Base-by-base conservation (phyloP, 2,113 vertebrate species). In the Nibea albiflora region DNA sequence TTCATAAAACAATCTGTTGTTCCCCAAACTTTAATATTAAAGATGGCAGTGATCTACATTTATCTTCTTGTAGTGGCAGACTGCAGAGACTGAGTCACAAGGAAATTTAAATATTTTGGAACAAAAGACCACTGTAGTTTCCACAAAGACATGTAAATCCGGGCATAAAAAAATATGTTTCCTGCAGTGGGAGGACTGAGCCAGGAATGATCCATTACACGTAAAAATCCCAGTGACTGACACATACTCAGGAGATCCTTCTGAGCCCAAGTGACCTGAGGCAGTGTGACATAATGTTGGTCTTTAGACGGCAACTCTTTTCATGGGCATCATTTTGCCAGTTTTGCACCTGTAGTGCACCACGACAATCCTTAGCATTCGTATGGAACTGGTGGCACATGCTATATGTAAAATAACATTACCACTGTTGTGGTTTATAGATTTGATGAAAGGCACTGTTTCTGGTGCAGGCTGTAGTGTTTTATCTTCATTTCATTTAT, bases 401-500 rank as follows among this genome's bases (percentile, higher is more conserved):
- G 17, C 15, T 62, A 44, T 63, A 64, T 60, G 65, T 46, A 56
- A 65, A 78, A 70, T 64, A 78, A 64, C 31, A 61, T 28, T 60
- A 24, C 44, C 50, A 52, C 42, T 57, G 42, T 42, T 46, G 19
- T 20, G 22, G 17, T 63, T 28, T 65, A 44, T 78, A 61, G 28
- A 22, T 73, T 72, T 61, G n/a, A 47, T 54, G 52, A 64, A 75
- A 70, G 1, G 53, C 71, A 72, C 8, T 22, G 12, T 2, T 50
- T 53, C 46, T 22, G 39, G 26, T 67, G 44, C 63, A 56, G 68
- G 73, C 72, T 76, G 39, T 22, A 54, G 49, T 6, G 24, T 64
- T 76, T 64, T 49, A 73, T 76, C 69, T 74, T 77, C 35, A 74
- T 70, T 58, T 73, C 15, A 74, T 44, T 35, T 35, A 39, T 35